phyloP scores from a whole-genome alignment of 2,888 invertebrate genomes.

The Lottia gigantea region DNA sequence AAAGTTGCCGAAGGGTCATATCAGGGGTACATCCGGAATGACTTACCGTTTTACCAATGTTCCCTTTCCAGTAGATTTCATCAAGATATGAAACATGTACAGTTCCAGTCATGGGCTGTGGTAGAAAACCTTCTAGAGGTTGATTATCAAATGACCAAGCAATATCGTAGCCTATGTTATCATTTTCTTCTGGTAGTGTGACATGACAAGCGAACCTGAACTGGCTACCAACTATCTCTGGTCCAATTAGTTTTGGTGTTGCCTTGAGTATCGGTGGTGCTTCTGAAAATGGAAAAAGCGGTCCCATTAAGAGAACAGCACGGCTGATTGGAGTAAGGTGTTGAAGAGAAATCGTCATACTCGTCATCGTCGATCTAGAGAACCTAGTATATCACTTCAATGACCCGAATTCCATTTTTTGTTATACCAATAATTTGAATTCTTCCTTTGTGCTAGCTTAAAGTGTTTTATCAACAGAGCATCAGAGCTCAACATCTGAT shows the following conservation, averaged over 20 bases:
- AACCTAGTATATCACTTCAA: too few relatives aligned
- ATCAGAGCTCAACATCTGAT: too few relatives aligned
- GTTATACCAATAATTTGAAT: too few relatives aligned
- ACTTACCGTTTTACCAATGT: conserved; percentile 23
- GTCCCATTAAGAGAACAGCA: too few relatives aligned
- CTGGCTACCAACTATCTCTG: conserved; percentile 10
- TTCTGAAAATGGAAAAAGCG: background rate
- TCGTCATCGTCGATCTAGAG: too few relatives aligned
- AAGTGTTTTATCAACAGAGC: too few relatives aligned
- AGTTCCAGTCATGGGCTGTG: conserved; percentile 15
- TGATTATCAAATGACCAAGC: conserved; percentile 19
- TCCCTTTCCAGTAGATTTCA: conserved; percentile 21
- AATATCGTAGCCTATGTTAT: conserved; percentile 17
- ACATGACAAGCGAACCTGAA: conserved; percentile 23
- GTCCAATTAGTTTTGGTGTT: conserved; percentile 17
- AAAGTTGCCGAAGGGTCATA: too few relatives aligned
- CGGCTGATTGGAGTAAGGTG: too few relatives aligned
- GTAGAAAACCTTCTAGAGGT: background rate
- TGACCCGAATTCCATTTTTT: too few relatives aligned
- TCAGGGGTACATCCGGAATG: background rate
- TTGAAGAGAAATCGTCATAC: too few relatives aligned
- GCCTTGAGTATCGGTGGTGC: conserved; percentile 7
- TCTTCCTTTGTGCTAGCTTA: too few relatives aligned
- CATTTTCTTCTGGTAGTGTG: conserved; percentile 2
- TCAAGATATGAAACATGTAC: conserved; percentile 18